A percentile compares a stretch with the other conserved stretches of the same genome.
Conservation (phyloP, 2,797 vertebrate species). For the Hydrolagus colliei region DNA sequence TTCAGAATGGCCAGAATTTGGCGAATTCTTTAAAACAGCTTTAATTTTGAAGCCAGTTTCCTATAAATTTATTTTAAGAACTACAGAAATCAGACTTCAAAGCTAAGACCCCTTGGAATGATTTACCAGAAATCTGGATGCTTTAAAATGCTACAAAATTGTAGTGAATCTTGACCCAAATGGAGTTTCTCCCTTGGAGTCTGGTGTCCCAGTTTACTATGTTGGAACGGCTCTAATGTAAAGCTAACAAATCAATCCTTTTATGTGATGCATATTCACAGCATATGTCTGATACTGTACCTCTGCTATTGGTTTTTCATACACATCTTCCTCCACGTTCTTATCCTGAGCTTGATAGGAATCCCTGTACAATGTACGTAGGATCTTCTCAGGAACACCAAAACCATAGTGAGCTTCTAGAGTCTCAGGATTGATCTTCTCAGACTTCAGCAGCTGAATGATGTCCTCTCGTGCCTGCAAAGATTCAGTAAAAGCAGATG, state of each 20-base stretch:
- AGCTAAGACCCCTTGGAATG: too few relatives aligned
- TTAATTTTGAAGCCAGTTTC: too few relatives aligned
- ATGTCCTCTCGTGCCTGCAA: conserved; percentile 87
- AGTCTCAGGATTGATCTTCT: conserved; percentile 69
- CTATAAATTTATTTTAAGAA: too few relatives aligned
- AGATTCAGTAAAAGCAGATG: conserved; percentile 39
- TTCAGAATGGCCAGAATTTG: too few relatives aligned
- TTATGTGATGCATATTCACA: background rate
- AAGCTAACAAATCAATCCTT: background rate
- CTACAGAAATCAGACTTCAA: too few relatives aligned
- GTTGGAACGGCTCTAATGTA: background rate
- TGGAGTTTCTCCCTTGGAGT: background rate
- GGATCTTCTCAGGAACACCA: conserved; percentile 63
- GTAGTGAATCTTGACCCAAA: background rate
- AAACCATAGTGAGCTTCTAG: conserved; percentile 86
- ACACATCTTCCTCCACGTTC: conserved; percentile 68
- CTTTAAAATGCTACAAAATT: too few relatives aligned
- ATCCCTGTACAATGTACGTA: conserved; percentile 83
- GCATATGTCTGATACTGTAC: conserved; percentile 48
- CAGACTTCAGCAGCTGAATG: conserved; percentile 80
- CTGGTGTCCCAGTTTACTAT: background rate
- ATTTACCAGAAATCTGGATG: too few relatives aligned
- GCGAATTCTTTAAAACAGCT: too few relatives aligned
- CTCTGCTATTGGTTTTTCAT: conserved; percentile 85
- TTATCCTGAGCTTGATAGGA: conserved; percentile 56